A percentile compares a stretch with the other conserved stretches of the same genome.
These are phyloP conservation scores for Pogoniulus pusillus DNA, from an alignment of 2,797 vertebrate species.

Conservation along the genomic window DNA sequence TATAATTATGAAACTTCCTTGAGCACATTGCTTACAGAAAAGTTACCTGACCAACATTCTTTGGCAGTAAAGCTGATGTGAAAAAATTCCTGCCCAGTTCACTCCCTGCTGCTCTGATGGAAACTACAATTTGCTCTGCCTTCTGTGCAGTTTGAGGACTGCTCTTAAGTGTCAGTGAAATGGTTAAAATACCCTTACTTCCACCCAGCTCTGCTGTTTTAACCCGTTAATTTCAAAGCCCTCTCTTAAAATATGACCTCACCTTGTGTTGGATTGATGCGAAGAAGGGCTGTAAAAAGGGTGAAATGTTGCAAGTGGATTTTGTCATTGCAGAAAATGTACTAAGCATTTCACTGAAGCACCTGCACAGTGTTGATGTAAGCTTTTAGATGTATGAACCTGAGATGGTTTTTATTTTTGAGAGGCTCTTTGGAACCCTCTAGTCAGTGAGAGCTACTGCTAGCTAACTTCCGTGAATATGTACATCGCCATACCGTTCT, in stretches of 20 bases:
- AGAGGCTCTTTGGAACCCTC: neutral
- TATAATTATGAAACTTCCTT: neutral
- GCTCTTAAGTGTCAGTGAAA: neutral
- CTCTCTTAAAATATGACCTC: rapidly evolving
- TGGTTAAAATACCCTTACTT: neutral
- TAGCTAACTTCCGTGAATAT: neutral
- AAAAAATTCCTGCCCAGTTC: neutral
- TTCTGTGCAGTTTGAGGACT: neutral
- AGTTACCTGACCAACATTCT: neutral
- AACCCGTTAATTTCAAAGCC: neutral
- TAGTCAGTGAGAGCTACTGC: neutral
- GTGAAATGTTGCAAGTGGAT: neutral
- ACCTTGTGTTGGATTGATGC: neutral
- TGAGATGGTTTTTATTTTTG: neutral
- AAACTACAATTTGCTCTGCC: neutral
- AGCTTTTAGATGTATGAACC: neutral
- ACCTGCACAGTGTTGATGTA: neutral
- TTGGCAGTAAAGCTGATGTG: neutral
- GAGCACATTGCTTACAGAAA: neutral
- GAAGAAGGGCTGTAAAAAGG: neutral
- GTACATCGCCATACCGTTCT: neutral
- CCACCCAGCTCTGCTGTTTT: neutral
- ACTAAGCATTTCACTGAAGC: neutral
- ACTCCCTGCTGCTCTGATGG: neutral
- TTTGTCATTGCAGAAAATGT: neutral